A percentile compares a stretch with the other conserved stretches of the same genome.
These are phyloP conservation scores for Bellardia bayeri DNA, from an alignment of 2,888 invertebrate genomes.

Conservation along the genomic window DNA sequence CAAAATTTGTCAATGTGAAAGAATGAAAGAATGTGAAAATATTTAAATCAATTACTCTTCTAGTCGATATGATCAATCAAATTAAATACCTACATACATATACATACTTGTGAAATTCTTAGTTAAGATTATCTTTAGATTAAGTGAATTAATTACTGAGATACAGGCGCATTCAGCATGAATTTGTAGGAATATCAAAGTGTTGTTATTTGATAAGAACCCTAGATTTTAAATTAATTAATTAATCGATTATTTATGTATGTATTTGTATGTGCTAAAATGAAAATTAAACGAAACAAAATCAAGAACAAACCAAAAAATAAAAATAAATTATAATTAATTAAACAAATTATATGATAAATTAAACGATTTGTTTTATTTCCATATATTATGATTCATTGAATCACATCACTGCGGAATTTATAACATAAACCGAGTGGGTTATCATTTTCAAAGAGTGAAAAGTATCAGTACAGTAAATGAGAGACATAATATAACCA, in stretches of 20 bases:
- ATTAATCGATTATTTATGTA: conserved; percentile 62
- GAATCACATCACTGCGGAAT: no score
- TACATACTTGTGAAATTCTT: conserved; percentile 20
- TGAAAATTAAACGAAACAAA: conserved; percentile 40
- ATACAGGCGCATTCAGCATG: conserved; percentile 26
- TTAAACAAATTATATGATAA: conserved; percentile 12
- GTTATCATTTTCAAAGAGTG: no score
- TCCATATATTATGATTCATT: no score
- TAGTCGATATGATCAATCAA: conserved; percentile 35
- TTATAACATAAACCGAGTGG: no score
- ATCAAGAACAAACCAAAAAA: conserved; percentile 53
- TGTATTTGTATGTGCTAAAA: conserved; percentile 69
- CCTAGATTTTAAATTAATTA: conserved; percentile 58
- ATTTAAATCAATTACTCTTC: conserved; percentile 36
- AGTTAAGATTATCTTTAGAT: conserved; percentile 37
- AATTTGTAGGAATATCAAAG: conserved; percentile 59
- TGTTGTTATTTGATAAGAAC: conserved; percentile 62
- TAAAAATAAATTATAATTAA: conserved; percentile 45
- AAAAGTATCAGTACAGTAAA: no score
- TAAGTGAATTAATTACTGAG: conserved; percentile 28
- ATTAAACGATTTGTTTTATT: no score
- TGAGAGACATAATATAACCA: no score
- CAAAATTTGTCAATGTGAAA: conserved; percentile 56
- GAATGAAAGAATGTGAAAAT: not conserved
- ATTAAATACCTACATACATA: conserved; percentile 25